A percentile compares a stretch with the other conserved stretches of the same genome.
Evolutionary conservation across 2,888 invertebrate species (phyloP).

Genomic region (Athalia circularis): DNA sequence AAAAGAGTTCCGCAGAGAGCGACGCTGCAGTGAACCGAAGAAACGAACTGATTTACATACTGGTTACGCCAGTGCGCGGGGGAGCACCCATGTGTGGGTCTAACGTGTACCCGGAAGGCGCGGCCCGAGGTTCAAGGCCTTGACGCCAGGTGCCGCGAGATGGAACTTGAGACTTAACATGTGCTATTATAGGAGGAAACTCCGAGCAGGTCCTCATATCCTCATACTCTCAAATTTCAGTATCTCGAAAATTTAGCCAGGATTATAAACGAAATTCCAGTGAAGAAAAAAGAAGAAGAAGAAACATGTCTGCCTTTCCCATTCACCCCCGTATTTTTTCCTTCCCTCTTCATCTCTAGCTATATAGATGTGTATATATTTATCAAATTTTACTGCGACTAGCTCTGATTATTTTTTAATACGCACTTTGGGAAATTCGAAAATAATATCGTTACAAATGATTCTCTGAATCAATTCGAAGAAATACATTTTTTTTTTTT

Average conservation of each 20-base stretch:
- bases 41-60: conserved; percentile 67
- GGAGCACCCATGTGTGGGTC: conserved; percentile 55
- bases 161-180: conserved; percentile 64
- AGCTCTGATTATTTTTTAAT: too few relatives aligned
- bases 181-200: conserved; percentile 49
- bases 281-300: background rate
- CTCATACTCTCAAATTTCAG: too few relatives aligned
- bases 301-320: background rate
- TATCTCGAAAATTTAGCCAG: too few relatives aligned
- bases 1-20: conserved; percentile 10
- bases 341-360: too few relatives aligned
- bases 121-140: conserved; percentile 66
- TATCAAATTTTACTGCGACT: too few relatives aligned
- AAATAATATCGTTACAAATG: too few relatives aligned
- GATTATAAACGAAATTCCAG: too few relatives aligned
- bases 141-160: conserved; percentile 70
- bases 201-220: conserved; percentile 57
- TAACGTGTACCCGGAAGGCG: conserved; percentile 49
- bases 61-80: conserved; percentile 66
- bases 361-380: too few relatives aligned
- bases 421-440: too few relatives aligned
- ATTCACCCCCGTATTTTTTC: too few relatives aligned
- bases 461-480: too few relatives aligned
- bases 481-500: too few relatives aligned
- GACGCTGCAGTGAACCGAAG: conserved; percentile 41